These are phyloP conservation scores for Neuroterus valhalla DNA, from an alignment of 1,140 invertebrate species.

Conservation along the genomic window DNA sequence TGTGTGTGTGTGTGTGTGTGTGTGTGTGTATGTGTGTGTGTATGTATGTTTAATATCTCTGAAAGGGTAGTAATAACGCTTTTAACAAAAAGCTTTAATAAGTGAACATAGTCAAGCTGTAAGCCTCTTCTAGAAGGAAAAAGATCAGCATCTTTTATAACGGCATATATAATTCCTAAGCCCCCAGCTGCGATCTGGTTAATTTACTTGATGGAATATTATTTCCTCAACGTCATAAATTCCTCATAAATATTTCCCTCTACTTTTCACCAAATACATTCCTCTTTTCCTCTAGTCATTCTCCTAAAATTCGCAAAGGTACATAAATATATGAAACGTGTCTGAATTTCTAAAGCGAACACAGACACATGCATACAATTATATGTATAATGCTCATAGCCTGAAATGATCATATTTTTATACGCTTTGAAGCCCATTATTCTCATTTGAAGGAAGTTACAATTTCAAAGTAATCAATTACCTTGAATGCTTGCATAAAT, in stretches of 20 bases:
- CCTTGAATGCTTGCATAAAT: background rate
- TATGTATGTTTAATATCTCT: background rate
- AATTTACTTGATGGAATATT: background rate
- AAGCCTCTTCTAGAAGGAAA: too few relatives aligned
- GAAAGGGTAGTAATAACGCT: background rate
- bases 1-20: too few relatives aligned
- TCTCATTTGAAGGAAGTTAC: background rate
- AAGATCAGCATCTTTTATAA: too few relatives aligned
- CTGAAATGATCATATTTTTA: too few relatives aligned
- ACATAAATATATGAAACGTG: conserved; percentile 1
- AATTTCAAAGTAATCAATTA: background rate
- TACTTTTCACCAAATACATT: background rate
- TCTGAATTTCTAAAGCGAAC: background rate
- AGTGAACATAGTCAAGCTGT: background rate
- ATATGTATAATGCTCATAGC: background rate
- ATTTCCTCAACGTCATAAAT: background rate
- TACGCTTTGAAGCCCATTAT: too few relatives aligned
- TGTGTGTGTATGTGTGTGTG: too few relatives aligned
- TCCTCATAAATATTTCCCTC: conserved; percentile 25
- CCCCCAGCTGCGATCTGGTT: background rate
- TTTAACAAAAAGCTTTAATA: background rate
- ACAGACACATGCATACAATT: background rate
- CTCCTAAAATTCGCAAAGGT: background rate
- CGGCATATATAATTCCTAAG: too few relatives aligned
- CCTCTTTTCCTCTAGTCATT: background rate